Evolutionary conservation across 2,797 vertebrate genomes (phyloP).

Genomic region (Danio albolineatus): DNA sequence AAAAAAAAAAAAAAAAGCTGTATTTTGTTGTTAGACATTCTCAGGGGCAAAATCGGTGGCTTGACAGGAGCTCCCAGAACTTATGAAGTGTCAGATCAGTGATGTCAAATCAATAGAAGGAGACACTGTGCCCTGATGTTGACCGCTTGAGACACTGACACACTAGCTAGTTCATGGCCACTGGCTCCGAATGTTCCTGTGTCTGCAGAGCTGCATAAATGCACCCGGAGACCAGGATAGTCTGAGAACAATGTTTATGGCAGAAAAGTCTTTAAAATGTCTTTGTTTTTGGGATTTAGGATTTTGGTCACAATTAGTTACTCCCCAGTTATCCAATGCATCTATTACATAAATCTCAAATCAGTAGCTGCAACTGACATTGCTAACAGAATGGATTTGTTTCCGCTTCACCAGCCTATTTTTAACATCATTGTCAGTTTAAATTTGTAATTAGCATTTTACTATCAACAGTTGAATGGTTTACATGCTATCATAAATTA

Average conservation of each 20-base stretch:
- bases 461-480: neutral
- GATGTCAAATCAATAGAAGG: slow-evolving; percentile 36
- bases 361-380: no score
- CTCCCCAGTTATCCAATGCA: neutral
- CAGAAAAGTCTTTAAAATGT: slow-evolving; percentile 11
- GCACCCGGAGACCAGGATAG: neutral
- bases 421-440: no score
- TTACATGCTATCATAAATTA: neutral
- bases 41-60: slow-evolving; percentile 17
- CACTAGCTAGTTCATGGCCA: slow-evolving; percentile 20
- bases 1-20: slow-evolving; percentile 7
- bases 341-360: neutral
- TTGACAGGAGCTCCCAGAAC: slow-evolving; percentile 36
- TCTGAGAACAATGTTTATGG: neutral
- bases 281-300: neutral
- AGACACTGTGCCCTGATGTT: slow-evolving; percentile 14
- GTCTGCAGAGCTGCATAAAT: neutral
- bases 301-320: neutral
- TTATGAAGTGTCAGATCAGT: slow-evolving; percentile 34
- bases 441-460: no score
- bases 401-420: no score
- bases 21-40: slow-evolving; percentile 33
- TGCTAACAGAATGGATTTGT: no score
- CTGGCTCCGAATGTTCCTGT: slow-evolving; percentile 40
- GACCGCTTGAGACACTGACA: slow-evolving; percentile 26